phyloP scores from a whole-genome alignment of 2,888 invertebrate genomes.

The Ornithoptera priamus region DNA sequence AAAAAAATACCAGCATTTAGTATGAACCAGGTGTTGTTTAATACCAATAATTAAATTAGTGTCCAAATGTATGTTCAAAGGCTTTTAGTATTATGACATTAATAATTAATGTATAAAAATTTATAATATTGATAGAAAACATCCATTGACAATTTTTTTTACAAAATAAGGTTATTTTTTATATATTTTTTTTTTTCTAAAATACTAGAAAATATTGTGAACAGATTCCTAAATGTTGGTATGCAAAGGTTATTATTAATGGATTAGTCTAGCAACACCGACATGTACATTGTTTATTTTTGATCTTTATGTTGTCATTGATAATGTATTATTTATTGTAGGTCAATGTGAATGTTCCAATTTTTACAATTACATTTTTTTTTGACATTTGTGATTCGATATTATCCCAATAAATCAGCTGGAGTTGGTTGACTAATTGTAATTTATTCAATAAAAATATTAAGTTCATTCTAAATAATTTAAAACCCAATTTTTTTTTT shows the following conservation, averaged over 20 bases:
- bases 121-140: too few species aligned
- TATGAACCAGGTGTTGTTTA: not conserved
- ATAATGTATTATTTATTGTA: not conserved
- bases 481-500: too few species aligned
- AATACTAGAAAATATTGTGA: not conserved
- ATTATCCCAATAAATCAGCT: slow-evolving; percentile 18
- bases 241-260: not conserved
- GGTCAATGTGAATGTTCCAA: slow-evolving; percentile 4
- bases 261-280: not conserved
- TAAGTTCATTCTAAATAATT: slow-evolving; percentile 7
- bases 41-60: not conserved
- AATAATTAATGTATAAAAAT: not conserved
- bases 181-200: not conserved
- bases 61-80: not conserved
- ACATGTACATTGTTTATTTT: slow-evolving; percentile 20
- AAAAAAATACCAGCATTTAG: not conserved
- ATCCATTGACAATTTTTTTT: too few species aligned
- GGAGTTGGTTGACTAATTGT: slow-evolving; percentile 24
- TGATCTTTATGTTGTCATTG: not conserved
- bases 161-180: too few species aligned
- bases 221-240: not conserved
- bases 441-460: slow-evolving; percentile 18
- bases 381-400: slow-evolving; percentile 21
- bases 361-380: slow-evolving; percentile 24
- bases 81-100: not conserved